Evolutionary conservation across 2,113 vertebrate genomes (phyloP).

Genomic region (Albula goreensis): DNA sequence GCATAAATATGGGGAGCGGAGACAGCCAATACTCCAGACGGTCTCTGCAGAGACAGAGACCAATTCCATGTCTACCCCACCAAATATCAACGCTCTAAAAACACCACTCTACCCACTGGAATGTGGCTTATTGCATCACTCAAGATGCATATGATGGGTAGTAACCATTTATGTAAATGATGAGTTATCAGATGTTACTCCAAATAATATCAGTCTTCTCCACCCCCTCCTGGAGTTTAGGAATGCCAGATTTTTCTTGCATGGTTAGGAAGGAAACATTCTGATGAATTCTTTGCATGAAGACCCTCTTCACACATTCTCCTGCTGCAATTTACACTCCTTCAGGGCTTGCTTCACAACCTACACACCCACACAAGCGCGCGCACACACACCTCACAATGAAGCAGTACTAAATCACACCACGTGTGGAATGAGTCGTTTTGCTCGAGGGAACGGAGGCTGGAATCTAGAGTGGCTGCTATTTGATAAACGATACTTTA

Average conservation of each 20-base stretch:
- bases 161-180: neutral
- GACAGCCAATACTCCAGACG: neutral
- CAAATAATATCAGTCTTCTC: neutral
- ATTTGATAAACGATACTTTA: constrained; percentile 5
- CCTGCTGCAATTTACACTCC: constrained; percentile 11
- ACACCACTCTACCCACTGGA: neutral
- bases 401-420: neutral
- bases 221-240: neutral
- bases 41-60: neutral
- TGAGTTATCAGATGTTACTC: neutral
- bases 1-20: neutral
- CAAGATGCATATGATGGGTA: neutral
- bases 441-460: neutral
- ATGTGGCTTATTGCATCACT: neutral
- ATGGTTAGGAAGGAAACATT: neutral
- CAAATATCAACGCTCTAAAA: neutral
- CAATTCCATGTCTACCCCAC: neutral
- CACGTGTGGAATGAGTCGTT: neutral
- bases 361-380: neutral
- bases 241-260: constrained; percentile 8
- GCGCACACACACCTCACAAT: neutral
- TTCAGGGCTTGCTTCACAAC: neutral
- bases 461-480: neutral
- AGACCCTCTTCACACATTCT: neutral
- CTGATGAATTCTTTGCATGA: neutral